Evolutionary conservation across 2,888 invertebrate species (phyloP), one percentile per base, ranked within the genome.

Genomic region (Ommatoiulus sabulosus): DNA sequence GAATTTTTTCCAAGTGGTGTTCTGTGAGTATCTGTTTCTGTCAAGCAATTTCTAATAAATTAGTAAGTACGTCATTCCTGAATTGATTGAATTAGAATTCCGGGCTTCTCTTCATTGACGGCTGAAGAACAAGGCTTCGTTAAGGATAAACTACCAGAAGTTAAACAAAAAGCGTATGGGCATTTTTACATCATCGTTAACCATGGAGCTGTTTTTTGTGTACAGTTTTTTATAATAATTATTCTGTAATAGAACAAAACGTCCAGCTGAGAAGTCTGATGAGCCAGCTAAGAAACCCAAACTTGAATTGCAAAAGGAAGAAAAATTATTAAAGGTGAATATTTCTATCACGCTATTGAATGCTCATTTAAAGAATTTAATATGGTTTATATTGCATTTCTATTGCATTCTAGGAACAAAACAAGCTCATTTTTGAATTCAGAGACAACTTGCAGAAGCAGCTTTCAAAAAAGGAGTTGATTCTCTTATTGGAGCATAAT

Each of bases 1-100:
- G 94, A 95, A 20, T 99, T 95, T 93, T 95, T 94, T 91, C 96
- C 95, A 63, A 93, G 94, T 15, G 97, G 96, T 0, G 95, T 95
- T 89, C 93, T 93, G 91, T 92, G 91, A 90, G 92, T 84, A 24
- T 88, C 7, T 20, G 10, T 20, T 17, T 17, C 24, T 43, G 15
- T 20, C 84, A 80, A 80, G 84, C 84, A 80, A 80, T 44, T 10
- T 35, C 35, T 35, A 35, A 35, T 35, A 35, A 35, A 35, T 35
- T 1, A 1, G 0, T 35, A 35, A 35, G 35, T 35, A 35, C 1
- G 35, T 2, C 35, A 35, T 35, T 35, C 35, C 35, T 35, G 35
- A 35, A 35, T 35, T 35, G 35, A 44, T 15, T 89, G 24, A 90
- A 91, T 20, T 90, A 93, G 93, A 87, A 91, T 99, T 44, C 96